These are phyloP conservation scores for Drosophila basisetae DNA, from an alignment of 2,888 invertebrate genomes.

Conservation along the genomic window DNA sequence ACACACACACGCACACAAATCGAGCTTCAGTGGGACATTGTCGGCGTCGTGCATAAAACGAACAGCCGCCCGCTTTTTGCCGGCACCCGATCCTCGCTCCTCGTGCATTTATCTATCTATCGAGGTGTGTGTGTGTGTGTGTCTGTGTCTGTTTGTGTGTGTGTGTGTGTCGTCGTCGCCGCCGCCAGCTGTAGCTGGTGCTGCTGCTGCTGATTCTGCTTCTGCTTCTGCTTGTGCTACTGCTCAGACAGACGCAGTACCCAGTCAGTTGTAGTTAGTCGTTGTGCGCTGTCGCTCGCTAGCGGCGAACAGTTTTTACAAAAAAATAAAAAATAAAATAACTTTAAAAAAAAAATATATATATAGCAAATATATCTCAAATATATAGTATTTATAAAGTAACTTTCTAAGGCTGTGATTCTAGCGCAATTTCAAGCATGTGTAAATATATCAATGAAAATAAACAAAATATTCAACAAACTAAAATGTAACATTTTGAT, in stretches of 20 bases:
- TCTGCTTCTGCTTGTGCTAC: constrained; percentile 21
- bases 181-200: constrained; percentile 43
- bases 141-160: neutral
- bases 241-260: constrained; percentile 48
- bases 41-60: constrained; percentile 48
- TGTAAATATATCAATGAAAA: constrained; percentile 45
- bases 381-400: constrained; percentile 15
- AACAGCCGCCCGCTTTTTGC: constrained; percentile 47
- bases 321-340: constrained; percentile 18
- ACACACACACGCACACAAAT: constrained; percentile 30
- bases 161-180: constrained; percentile 14
- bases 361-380: constrained; percentile 17
- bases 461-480: neutral
- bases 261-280: constrained; percentile 77
- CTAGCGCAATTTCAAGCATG: constrained; percentile 60
- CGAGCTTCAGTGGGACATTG: constrained; percentile 56
- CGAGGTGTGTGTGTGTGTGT: constrained; percentile 3
- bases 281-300: constrained; percentile 66
- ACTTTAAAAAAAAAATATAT: constrained; percentile 13
- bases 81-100: constrained; percentile 74
- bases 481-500: constrained; percentile 1
- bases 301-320: constrained; percentile 39
- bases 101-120: constrained; percentile 29
- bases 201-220: constrained; percentile 17
- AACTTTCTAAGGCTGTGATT: constrained; percentile 59